A percentile compares a stretch with the other conserved stretches of the same genome.
Evolutionary conservation across 1,140 invertebrate genomes (phyloP).

Genomic region (Thaumatotibia leucotreta): DNA sequence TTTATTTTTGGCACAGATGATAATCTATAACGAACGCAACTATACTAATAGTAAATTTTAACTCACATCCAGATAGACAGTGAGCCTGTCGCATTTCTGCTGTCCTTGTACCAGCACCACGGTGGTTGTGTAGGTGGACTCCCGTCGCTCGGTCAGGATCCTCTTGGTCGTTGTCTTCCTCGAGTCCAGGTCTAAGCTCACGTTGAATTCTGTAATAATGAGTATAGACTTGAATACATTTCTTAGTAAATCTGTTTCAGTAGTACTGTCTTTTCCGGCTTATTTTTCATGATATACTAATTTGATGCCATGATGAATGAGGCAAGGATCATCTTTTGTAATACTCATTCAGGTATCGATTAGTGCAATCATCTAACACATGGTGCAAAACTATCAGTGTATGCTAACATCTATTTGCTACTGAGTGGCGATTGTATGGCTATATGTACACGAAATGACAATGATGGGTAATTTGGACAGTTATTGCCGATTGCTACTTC

Average conservation of each 20-base stretch:
- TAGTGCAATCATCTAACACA: neutral
- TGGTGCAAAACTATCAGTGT: slow-evolving; percentile 2
- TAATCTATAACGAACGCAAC: no score
- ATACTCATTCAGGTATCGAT: neutral
- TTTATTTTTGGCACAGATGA: no score
- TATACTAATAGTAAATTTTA: no score
- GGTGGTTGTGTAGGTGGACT: slow-evolving; percentile 52
- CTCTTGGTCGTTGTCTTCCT: slow-evolving; percentile 60
- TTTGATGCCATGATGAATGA: neutral
- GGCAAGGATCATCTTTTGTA: neutral
- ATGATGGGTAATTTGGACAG: neutral
- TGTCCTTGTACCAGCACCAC: slow-evolving; percentile 50
- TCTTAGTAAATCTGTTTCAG: no score
- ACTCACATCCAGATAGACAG: slow-evolving; percentile 62
- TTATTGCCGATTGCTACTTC: slow-evolving; percentile 19
- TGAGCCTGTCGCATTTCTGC: slow-evolving; percentile 51
- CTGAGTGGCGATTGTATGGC: neutral
- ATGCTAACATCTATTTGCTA: slow-evolving; percentile 7
- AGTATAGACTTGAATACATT: neutral
- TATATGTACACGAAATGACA: neutral
- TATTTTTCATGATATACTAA: neutral
- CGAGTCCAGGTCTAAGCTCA: slow-evolving; percentile 62
- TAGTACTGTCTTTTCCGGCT: neutral
- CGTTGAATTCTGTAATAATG: slow-evolving; percentile 50
- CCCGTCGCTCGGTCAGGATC: slow-evolving; percentile 51